Base-by-base conservation (phyloP, 2,888 invertebrate species). In the Xestia xanthographa region DNA sequence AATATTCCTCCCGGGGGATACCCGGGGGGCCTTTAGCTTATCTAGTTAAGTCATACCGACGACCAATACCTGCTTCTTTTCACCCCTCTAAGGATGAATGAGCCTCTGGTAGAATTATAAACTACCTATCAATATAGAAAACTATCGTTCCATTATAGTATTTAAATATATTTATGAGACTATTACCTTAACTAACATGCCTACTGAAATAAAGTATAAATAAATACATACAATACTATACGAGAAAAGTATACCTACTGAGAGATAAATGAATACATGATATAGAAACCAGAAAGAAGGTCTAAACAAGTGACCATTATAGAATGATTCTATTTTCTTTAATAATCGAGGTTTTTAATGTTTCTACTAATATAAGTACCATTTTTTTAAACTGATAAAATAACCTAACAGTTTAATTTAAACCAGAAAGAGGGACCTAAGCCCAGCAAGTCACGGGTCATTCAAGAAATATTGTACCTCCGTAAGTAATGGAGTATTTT, bases 51-150 rank as follows among this genome's bases (percentile, higher is more conserved):
- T 80, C 29, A 72, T 56, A 45, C 2, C n/a, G 45, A 72, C 43
- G 73, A 50, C 50, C 34, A 12, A 45, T 81, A 34, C 43, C 48
- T 43, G 14, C 77, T 17, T 56, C 38, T 41, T 48, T 29, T 20
- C 82, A 41, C 38, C 38, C 45, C 53, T 45, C n/a, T 29, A 48
- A n/a, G 29, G 53, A 29, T 48, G 53, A 77, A 56, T 38, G 75
- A 77, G 62, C 62, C n/a, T 41, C 11, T 20, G 60, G 43, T 34
- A 74, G 6, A n/a, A 20, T 14, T 56, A 76, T 12, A 80, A 9
- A 53, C 45, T 77, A 81, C 3, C 38, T 80, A 75, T 29, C 1
- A 48, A 53, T 77, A 29, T 41, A 75, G 82, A 75, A 82, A 56
- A 34, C n/a, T 17, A n/a, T 45, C 20, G 38, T 45, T 41, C 43